phyloP scores from a whole-genome alignment of 2,797 vertebrate species.

The Hylomyscus alleni region DNA sequence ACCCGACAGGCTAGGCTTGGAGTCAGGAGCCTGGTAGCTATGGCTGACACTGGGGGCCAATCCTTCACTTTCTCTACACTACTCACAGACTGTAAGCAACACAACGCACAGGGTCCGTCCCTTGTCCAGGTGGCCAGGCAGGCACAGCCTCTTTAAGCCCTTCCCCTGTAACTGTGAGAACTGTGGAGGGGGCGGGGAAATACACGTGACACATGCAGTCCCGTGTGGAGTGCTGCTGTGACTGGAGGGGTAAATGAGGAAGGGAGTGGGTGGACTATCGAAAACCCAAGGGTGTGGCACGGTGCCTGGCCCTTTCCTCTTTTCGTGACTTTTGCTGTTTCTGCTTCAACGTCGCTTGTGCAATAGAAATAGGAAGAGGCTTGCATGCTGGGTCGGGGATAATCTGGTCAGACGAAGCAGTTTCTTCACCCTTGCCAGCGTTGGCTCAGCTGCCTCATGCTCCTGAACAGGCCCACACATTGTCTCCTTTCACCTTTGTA shows the following conservation, averaged over 20 bases:
- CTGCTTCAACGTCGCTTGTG: not conserved
- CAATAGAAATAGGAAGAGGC: slow-evolving; percentile 48
- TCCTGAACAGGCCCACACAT: not conserved
- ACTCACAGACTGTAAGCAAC: not conserved
- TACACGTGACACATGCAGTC: accelerated
- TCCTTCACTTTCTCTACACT: not conserved
- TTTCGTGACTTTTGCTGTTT: not conserved
- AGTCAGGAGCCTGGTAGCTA: not conserved
- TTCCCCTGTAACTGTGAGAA: not conserved
- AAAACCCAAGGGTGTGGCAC: not conserved
- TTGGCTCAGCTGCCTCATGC: accelerated
- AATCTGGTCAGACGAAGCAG: not conserved
- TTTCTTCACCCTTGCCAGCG: not conserved
- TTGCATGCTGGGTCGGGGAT: not conserved
- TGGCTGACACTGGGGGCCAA: not conserved
- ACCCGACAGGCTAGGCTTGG: not conserved
- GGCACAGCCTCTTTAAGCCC: not conserved
- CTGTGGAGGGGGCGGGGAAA: accelerated
- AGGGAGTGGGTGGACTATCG: accelerated
- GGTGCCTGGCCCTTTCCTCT: not conserved
- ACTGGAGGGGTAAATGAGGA: accelerated
- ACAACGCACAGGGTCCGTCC: accelerated
- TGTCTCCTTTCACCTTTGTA: not conserved
- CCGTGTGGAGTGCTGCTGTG: accelerated
- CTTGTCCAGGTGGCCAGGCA: accelerated